Evolutionary conservation across 2,113 vertebrate genomes (phyloP).

Genomic region (Halichoerus grypus): DNA sequence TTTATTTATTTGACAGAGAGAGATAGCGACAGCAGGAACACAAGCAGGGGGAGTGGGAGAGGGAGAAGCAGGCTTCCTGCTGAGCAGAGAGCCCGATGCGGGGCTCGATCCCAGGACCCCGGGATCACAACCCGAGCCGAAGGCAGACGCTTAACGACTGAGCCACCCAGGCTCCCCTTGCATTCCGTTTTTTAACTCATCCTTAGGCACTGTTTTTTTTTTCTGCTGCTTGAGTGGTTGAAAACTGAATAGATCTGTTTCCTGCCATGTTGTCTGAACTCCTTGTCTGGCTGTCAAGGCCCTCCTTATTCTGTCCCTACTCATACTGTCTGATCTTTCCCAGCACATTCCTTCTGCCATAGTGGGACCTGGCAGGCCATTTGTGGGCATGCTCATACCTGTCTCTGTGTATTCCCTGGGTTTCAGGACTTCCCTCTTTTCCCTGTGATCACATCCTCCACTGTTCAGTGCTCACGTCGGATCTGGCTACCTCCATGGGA

Average conservation of each 20-base stretch:
- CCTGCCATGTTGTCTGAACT: not conserved
- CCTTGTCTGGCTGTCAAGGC: not conserved
- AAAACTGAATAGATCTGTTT: slow-evolving; percentile 49
- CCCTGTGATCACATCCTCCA: not conserved
- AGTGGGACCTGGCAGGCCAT: not conserved
- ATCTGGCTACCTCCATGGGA: not conserved
- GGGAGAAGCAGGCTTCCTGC: too few relatives aligned
- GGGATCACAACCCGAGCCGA: too few relatives aligned
- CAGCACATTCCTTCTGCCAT: not conserved
- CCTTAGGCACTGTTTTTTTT: not conserved
- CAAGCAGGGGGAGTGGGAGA: too few relatives aligned
- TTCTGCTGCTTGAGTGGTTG: not conserved
- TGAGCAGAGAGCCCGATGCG: too few relatives aligned
- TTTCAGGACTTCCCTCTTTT: not conserved
- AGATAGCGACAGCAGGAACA: too few relatives aligned
- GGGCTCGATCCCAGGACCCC: too few relatives aligned
- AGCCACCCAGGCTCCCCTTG: not conserved
- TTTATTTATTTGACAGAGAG: too few relatives aligned
- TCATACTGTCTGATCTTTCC: not conserved
- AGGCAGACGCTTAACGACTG: too few relatives aligned
- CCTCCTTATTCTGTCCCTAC: not conserved
- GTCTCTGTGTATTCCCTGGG: not conserved
- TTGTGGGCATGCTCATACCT: not conserved
- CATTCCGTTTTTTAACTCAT: not conserved
- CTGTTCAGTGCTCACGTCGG: not conserved